Evolutionary conservation across 2,888 invertebrate genomes (phyloP), one percentile per base, ranked within the genome.

Genomic region (Caenorhabditis sp.): DNA sequence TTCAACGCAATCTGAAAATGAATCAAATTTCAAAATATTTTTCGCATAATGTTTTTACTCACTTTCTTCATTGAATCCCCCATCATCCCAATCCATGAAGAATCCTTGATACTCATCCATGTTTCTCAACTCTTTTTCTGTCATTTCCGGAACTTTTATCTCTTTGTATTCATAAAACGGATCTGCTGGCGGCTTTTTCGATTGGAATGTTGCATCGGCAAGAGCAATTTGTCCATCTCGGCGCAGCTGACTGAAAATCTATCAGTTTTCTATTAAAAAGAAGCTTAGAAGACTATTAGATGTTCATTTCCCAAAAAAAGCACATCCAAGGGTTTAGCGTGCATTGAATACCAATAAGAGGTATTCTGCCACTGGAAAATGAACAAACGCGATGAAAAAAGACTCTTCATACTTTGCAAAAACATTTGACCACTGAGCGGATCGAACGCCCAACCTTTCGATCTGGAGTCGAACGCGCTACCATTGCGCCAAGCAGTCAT

Each of bases 401-500:
- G 9, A 9, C 13, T 40, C 6, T 13, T 13, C 13, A 13, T 2
- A 11, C 6, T 40, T n/a, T 9, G 35, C 56, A 74, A 83, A 85
- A 83, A 79, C 32, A 40, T 86, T 84, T 86, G 86, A 86, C 86
- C 86, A 82, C 86, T 86, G 86, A 86, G 86, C 81, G 86, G 81
- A 81, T 86, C 86, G 86, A 86, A 86, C 86, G 81, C 86, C 86
- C 86, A 86, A 86, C 86, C 86, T 86, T 86, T 86, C 86, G 86
- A 86, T 86, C 86, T 86, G 86, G 86, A 86, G 86, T 86, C 86
- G 86, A 86, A 86, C 86, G 86, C 86, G 86, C 86, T 86, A 86
- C 86, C 86, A 83, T 86, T 86, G 86, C 86, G 86, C 86, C 86
- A 86, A 86, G 86, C 80, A 79, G 83, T 83, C 83, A 80, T 62